phyloP scores from a whole-genome alignment of 2,888 invertebrate genomes.

The Antheraea assamensis region DNA sequence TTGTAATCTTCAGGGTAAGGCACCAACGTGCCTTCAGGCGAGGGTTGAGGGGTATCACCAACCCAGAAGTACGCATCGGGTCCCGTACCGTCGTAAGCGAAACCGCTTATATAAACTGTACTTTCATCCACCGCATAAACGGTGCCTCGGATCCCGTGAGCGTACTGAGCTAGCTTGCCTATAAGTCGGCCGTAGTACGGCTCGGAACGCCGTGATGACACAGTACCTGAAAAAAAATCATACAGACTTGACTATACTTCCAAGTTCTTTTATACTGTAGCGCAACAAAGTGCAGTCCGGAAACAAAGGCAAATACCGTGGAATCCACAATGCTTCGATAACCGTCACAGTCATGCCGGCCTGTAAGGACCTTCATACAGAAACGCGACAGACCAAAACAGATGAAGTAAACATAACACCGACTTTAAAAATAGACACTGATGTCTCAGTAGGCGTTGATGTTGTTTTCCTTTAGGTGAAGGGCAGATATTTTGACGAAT shows the following conservation, averaged over 20 bases:
- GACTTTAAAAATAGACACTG: no score
- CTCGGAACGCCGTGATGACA: conserved; percentile 59
- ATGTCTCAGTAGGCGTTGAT: no score
- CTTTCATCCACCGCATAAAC: conserved; percentile 95
- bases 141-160: conserved; percentile 90
- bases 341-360: no score
- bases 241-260: no score
- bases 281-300: no score
- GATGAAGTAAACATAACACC: no score
- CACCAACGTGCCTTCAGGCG: conserved; percentile 91
- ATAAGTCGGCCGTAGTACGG: conserved; percentile 91
- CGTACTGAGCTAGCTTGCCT: conserved; percentile 87
- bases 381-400: no score
- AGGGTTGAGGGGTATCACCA: conserved; percentile 90
- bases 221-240: conserved; percentile 45
- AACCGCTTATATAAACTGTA: conserved; percentile 92
- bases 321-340: no score
- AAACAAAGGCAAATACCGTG: no score
- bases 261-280: no score
- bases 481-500: background rate
- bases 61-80: conserved; percentile 96
- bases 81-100: conserved; percentile 93
- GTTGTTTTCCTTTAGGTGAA: no score
- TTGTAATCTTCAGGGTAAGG: conserved; percentile 93
- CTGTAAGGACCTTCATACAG: no score